Evolutionary conservation across 2,797 vertebrate species (phyloP), one percentile per base, ranked within the genome.

Genomic region (Anisognathus igniventris): DNA sequence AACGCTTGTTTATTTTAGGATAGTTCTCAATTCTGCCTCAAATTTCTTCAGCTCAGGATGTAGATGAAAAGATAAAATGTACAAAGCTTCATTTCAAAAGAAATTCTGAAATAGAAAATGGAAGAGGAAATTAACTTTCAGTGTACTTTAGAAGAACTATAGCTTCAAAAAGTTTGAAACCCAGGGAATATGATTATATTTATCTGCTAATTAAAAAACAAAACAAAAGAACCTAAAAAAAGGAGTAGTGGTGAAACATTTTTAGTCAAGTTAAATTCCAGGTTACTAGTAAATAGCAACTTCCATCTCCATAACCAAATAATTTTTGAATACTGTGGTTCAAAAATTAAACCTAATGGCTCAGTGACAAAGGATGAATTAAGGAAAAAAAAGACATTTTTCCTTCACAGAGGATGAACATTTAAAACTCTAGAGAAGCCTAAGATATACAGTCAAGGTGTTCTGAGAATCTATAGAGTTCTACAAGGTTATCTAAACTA

Each of bases 101-200:
- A 77, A 91, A 86, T 72, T 68, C 61, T 68, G 88, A 93, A 88
- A 86, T 58, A 78, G 21, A 78, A 92, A 88, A 82, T 80, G 17
- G 48, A 82, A 80, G 31, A 86, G 79, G 78, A 96, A 96, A 92
- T 94, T 92, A 88, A 68, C 48, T 90, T 88, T 68, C 33, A 40
- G 14, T 44, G 31, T 58, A 40, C 48, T 81, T 88, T 39, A 90
- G 45, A 91, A 84, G 31, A 82, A 61, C 8, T 71, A 54, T 12
- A 61, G 6, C 40, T 64, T 88, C 17, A 77, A 86, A 77, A 90
- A 17, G 18, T 48, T 76, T 35, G 37, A 86, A 92, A 84, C 20
- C 13, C 2, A 28, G 13, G 4, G 27, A 87, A 53, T 56, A 39
- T 23, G 44, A 45, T 74, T 67, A 54, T 56, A 66, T 76, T 88